A percentile compares a stretch with the other conserved stretches of the same genome.
Evolutionary conservation across 2,113 vertebrate species (phyloP).

Genomic region (Ictalurus punctatus): DNA sequence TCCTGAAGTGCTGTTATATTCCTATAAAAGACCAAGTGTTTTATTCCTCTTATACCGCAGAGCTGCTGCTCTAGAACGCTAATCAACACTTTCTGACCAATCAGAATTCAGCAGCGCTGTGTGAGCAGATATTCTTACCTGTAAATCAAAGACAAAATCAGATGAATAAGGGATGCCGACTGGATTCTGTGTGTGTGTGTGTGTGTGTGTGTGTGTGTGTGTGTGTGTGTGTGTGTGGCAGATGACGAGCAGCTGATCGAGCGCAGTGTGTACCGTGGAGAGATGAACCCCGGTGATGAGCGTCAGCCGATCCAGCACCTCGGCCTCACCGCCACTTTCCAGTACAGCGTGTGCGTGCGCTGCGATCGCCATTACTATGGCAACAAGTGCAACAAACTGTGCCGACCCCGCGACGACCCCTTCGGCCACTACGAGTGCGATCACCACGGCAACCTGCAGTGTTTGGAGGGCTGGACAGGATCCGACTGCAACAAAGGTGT

Average conservation of each 20-base stretch:
- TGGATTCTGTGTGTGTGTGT: not conserved
- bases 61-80: not conserved
- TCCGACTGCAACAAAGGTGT: slow-evolving; percentile 85
- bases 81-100: not conserved
- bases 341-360: slow-evolving; percentile 85
- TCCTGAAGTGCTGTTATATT: not conserved
- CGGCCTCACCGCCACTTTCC: slow-evolving; percentile 76
- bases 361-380: slow-evolving; percentile 92
- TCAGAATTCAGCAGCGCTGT: not conserved
- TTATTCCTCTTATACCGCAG: not conserved
- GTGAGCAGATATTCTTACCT: not conserved
- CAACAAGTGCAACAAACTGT: slow-evolving; percentile 89
- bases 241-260: slow-evolving; percentile 85
- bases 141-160: not conserved
- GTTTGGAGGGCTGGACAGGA: slow-evolving; percentile 93
- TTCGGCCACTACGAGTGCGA: slow-evolving; percentile 91
- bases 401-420: slow-evolving; percentile 87
- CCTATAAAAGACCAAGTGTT: not conserved
- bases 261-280: slow-evolving; percentile 82
- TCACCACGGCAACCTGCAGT: slow-evolving; percentile 86
- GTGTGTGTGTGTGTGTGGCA: slow-evolving; percentile 54
- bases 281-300: slow-evolving; percentile 89
- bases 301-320: slow-evolving; percentile 79
- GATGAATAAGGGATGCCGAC: not conserved
- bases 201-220: slow-evolving; percentile 17